Evolutionary conservation across 2,797 vertebrate species (phyloP).

Genomic region (Epinephelus awoara): DNA sequence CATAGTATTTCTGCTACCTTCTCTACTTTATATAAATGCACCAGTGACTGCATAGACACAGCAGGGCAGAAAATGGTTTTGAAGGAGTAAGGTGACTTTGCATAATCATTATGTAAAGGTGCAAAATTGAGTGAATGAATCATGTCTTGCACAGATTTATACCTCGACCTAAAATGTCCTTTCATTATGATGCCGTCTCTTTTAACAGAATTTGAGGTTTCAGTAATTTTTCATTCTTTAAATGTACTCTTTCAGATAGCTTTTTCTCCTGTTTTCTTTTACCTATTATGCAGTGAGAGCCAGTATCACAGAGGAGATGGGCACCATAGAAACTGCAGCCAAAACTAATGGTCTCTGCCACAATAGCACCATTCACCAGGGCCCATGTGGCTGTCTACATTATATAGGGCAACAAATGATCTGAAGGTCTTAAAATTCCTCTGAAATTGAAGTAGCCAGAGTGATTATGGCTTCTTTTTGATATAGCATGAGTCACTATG

Average conservation of each 20-base stretch:
- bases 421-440: conserved; percentile 40
- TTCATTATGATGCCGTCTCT: conserved; percentile 3
- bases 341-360: conserved; percentile 57
- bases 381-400: conserved; percentile 30
- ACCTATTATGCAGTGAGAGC: conserved; percentile 47
- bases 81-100: background rate
- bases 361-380: conserved; percentile 59
- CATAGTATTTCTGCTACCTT: background rate
- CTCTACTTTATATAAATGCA: conserved; percentile 1
- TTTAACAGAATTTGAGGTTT: conserved; percentile 9
- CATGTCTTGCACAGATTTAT: conserved; percentile 6
- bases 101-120: background rate
- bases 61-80: too few relatives aligned
- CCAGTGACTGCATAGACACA: background rate
- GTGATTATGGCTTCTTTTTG: conserved; percentile 25
- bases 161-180: conserved; percentile 8
- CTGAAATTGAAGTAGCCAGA: conserved; percentile 31
- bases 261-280: conserved; percentile 42
- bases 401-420: conserved; percentile 41
- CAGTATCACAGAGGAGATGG: conserved; percentile 41
- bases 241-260: conserved; percentile 28
- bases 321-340: conserved; percentile 55
- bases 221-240: conserved; percentile 3
- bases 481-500: conserved; percentile 41
- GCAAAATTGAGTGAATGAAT: background rate